Conservation (phyloP, 2,113 vertebrate species). For the Dromas ardeola region DNA sequence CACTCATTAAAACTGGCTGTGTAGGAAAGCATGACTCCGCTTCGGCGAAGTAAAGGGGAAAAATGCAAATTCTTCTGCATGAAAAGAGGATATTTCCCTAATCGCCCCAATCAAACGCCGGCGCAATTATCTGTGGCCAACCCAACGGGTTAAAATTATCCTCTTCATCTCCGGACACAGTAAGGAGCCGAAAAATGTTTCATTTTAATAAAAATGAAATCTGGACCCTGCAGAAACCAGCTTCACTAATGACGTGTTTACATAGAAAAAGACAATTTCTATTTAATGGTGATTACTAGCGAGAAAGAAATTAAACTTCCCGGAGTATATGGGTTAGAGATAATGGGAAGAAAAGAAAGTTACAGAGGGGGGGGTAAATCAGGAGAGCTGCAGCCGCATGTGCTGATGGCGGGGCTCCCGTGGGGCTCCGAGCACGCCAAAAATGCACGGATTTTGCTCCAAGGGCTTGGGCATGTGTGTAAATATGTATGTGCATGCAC, state of each 20-base stretch:
- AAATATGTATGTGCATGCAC: accelerated
- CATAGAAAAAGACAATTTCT: conserved; percentile 85
- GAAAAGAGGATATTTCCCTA: conserved; percentile 76
- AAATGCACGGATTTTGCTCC: accelerated
- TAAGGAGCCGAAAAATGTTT: conserved; percentile 77
- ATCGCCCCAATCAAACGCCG: conserved; percentile 81
- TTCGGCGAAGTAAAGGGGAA: conserved; percentile 57
- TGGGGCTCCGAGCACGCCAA: accelerated
- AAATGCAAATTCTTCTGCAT: conserved; percentile 79
- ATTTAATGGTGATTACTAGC: conserved; percentile 84
- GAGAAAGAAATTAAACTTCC: conserved; percentile 83
- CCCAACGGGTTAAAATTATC: conserved; percentile 80
- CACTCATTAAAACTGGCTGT: conserved; percentile 76
- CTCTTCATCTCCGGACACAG: conserved; percentile 80
- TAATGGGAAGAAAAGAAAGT: conserved; percentile 73
- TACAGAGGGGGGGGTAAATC: conserved; percentile 30
- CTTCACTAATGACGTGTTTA: conserved; percentile 83
- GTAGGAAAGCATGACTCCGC: conserved; percentile 70
- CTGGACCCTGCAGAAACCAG: conserved; percentile 81
- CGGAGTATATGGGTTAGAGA: conserved; percentile 74
- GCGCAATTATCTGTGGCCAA: conserved; percentile 80
- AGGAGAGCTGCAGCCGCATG: background rate
- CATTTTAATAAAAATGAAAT: conserved; percentile 86
- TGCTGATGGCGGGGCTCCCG: accelerated
- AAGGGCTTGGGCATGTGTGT: accelerated